phyloP scores from a whole-genome alignment of 1,140 invertebrate genomes.

The Lucilia cuprina region DNA sequence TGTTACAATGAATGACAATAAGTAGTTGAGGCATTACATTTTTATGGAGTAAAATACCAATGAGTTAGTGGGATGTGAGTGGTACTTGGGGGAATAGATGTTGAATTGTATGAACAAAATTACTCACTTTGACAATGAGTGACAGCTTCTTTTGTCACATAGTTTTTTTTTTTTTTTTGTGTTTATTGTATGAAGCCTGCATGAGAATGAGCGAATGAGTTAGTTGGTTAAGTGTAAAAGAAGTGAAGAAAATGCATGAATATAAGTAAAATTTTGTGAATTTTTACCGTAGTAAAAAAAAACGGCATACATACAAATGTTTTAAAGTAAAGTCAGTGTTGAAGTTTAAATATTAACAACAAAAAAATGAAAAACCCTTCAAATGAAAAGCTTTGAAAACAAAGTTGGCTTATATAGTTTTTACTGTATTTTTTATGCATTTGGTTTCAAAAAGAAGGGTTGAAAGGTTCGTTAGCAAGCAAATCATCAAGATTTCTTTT shows the following conservation, averaged over 20 bases:
- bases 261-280: neutral
- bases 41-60: neutral
- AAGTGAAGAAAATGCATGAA: neutral
- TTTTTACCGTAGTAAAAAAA: neutral
- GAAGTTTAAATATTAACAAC: neutral
- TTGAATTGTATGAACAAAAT: neutral
- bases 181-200: neutral
- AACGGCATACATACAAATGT: neutral
- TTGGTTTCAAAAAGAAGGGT: neutral
- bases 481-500: neutral
- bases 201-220: neutral
- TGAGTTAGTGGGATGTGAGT: neutral
- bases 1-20: neutral
- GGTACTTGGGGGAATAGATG: neutral
- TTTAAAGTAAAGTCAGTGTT: neutral
- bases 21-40: neutral
- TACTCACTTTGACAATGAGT: slow-evolving; percentile 1
- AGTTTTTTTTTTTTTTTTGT: neutral
- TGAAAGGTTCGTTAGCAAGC: neutral
- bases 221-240: neutral
- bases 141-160: slow-evolving; percentile 1
- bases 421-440: neutral
- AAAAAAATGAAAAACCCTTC: neutral
- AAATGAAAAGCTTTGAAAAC: neutral
- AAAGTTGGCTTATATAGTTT: neutral